Percentiles rank a stretch among this genome's conserved stretches.
These are phyloP conservation scores for Delphinapterus leucas DNA, from an alignment of 2,113 vertebrate species.

Conservation along the genomic window DNA sequence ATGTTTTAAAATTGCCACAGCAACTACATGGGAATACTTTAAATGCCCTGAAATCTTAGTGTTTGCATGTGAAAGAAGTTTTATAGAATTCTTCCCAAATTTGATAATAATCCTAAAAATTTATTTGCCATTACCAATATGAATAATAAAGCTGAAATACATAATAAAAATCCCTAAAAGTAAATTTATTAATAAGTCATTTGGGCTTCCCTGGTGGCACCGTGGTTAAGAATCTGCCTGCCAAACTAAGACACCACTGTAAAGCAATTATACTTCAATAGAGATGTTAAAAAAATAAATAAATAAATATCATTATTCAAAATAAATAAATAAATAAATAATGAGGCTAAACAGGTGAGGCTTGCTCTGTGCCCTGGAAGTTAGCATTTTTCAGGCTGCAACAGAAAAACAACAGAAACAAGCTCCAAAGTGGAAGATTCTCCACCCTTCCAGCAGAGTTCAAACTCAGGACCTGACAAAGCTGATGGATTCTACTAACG, in stretches of 20 bases:
- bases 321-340: not conserved
- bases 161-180: not conserved
- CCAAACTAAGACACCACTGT: too few relatives aligned
- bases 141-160: not conserved
- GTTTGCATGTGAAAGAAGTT: not conserved
- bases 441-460: not conserved
- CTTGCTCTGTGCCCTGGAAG: slow-evolving; percentile 8
- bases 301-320: too few relatives aligned
- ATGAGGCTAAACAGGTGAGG: slow-evolving; percentile 32
- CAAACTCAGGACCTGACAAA: not conserved
- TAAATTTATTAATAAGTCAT: not conserved
- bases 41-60: not conserved
- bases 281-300: too few relatives aligned
- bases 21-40: not conserved
- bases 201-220: too few relatives aligned
- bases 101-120: slow-evolving; percentile 4
- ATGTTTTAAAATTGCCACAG: not conserved
- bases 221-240: too few relatives aligned
- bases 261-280: too few relatives aligned
- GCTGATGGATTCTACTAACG: not conserved
- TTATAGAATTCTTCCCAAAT: not conserved
- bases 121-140: not conserved
- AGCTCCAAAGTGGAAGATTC: not conserved
- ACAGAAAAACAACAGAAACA: slow-evolving; percentile 9
- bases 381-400: not conserved